These are phyloP conservation scores for Margarornis squamiger DNA, from an alignment of 2,797 vertebrate species.

Conservation along the genomic window DNA sequence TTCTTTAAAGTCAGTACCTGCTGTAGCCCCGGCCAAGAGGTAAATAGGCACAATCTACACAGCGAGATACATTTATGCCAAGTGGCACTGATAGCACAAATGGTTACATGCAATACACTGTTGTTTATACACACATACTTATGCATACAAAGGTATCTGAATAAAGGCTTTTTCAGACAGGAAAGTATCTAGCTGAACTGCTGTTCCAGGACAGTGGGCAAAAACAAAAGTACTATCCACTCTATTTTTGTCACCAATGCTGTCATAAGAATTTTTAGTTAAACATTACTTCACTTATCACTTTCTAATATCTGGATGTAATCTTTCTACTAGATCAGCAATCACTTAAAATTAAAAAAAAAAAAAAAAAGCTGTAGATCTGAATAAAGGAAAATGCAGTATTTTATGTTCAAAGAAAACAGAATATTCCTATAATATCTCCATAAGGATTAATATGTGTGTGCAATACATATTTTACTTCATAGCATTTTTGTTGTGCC, in stretches of 20 bases:
- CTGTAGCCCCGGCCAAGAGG: slow-evolving; percentile 22
- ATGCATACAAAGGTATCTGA: background rate
- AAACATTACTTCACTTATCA: background rate
- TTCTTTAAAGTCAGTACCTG: slow-evolving; percentile 9
- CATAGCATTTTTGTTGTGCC: background rate
- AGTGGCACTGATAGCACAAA: background rate
- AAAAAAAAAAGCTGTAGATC: background rate
- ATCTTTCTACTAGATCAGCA: background rate
- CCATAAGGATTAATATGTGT: background rate
- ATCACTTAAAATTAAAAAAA: background rate
- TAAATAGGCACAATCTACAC: slow-evolving; percentile 12
- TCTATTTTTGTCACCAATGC: background rate
- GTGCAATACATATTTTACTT: background rate
- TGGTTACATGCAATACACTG: background rate
- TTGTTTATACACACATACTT: background rate
- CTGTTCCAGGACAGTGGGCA: background rate
- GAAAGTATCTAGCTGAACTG: slow-evolving; percentile 17
- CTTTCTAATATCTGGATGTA: background rate
- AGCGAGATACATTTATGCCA: background rate
- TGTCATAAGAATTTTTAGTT: background rate
- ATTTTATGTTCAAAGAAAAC: background rate
- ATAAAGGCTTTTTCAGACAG: slow-evolving; percentile 10
- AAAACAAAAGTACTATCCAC: background rate
- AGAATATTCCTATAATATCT: background rate
- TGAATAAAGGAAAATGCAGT: background rate